These are phyloP conservation scores for Leptinotarsa juncta DNA, from an alignment of 2,888 invertebrate genomes.

Conservation along the genomic window DNA sequence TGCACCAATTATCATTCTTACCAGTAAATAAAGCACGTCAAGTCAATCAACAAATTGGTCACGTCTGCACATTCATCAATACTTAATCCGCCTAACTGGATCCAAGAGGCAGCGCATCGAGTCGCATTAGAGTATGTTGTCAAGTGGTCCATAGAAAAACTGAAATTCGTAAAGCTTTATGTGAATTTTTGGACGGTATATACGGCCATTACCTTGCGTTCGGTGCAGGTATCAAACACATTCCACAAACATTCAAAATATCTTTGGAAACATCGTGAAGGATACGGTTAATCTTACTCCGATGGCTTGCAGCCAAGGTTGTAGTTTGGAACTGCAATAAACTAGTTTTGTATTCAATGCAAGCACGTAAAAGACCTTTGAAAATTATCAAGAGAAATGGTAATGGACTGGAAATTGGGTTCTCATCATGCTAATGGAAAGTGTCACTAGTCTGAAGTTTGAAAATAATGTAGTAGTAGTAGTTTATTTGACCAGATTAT, in stretches of 20 bases:
- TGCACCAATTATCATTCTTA: slow-evolving; percentile 44
- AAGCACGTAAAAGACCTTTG: background rate
- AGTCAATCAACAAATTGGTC: slow-evolving; percentile 61
- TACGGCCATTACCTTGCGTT: slow-evolving; percentile 54
- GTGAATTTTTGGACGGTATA: background rate
- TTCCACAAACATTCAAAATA: slow-evolving; percentile 64
- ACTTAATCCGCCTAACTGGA: slow-evolving; percentile 69
- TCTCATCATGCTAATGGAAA: no score
- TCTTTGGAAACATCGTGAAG: slow-evolving; percentile 65
- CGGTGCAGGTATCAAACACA: slow-evolving; percentile 63
- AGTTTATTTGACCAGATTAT: no score
- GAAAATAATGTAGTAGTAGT: no score
- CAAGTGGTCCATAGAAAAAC: slow-evolving; percentile 65
- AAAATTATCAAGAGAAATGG: background rate
- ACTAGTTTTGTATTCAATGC: background rate
- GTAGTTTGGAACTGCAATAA: slow-evolving; percentile 65
- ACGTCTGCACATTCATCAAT: slow-evolving; percentile 61
- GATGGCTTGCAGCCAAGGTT: slow-evolving; percentile 58
- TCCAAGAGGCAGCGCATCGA: slow-evolving; percentile 73
- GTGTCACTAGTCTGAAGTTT: background rate
- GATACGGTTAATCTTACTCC: slow-evolving; percentile 61
- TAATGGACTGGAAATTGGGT: no score
- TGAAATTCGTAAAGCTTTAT: slow-evolving; percentile 38
- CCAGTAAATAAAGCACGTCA: slow-evolving; percentile 65
- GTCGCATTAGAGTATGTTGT: slow-evolving; percentile 70